A percentile compares a stretch with the other conserved stretches of the same genome.
These are phyloP conservation scores for Jordanella pulchra DNA, from an alignment of 2,797 vertebrate genomes.

Conservation along the genomic window DNA sequence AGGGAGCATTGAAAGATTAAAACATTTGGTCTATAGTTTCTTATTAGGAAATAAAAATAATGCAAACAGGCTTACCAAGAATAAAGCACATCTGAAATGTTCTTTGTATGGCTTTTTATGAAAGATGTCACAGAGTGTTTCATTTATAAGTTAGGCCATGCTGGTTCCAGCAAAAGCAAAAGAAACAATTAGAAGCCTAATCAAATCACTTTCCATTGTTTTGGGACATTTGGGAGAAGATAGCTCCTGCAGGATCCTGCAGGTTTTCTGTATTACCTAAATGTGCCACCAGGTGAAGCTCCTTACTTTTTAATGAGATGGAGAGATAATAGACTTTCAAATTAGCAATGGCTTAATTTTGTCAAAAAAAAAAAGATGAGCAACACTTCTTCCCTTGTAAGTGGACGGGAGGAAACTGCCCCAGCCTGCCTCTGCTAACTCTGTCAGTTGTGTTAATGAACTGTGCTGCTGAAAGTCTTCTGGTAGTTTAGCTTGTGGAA, in stretches of 20 bases:
- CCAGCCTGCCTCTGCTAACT: not conserved
- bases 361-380: not conserved
- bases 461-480: not conserved
- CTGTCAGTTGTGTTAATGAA: slow-evolving; percentile 10
- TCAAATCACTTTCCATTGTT: not conserved
- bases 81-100: too few species aligned
- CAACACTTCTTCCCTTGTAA: not conserved
- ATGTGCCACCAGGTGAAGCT: slow-evolving; percentile 13
- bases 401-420: not conserved
- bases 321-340: not conserved
- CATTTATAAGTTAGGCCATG: too few species aligned
- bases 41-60: too few species aligned
- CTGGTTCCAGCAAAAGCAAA: too few species aligned
- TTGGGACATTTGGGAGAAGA: slow-evolving; percentile 1
- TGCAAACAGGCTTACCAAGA: too few species aligned
- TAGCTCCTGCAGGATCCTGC: not conserved
- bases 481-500: not conserved
- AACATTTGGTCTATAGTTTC: too few species aligned
- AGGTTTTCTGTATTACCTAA: not conserved
- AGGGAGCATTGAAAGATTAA: too few species aligned
- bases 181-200: not conserved
- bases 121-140: too few species aligned
- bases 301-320: slow-evolving; percentile 6
- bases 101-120: too few species aligned
- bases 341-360: not conserved